These are phyloP conservation scores for Malurus melanocephalus DNA, from an alignment of 2,113 vertebrate genomes.

Conservation along the genomic window DNA sequence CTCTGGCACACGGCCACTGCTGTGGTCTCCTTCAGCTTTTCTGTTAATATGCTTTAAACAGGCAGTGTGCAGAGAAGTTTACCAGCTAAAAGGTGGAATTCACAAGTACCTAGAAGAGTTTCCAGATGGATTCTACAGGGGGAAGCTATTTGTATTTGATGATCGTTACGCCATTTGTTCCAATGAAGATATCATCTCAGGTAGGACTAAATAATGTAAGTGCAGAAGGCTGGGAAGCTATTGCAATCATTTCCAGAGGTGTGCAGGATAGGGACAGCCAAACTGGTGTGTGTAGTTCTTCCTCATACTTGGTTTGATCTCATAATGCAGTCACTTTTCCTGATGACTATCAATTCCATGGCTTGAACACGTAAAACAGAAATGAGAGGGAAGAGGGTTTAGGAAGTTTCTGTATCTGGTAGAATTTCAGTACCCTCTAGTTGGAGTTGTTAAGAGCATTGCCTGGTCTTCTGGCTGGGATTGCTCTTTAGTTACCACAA, in stretches of 20 bases:
- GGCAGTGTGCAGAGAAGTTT: conserved; percentile 91
- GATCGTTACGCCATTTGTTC: conserved; percentile 90
- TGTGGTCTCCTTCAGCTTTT: background rate
- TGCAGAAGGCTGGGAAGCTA: background rate
- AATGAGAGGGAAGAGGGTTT: background rate
- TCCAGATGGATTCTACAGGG: conserved; percentile 92
- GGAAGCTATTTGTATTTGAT: conserved; percentile 97
- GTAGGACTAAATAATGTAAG: conserved; percentile 64
- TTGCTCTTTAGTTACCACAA: background rate
- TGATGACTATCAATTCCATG: background rate
- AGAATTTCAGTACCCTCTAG: background rate
- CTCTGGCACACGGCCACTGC: background rate
- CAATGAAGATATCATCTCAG: conserved; percentile 85
- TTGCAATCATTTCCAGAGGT: background rate
- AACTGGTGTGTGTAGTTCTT: background rate
- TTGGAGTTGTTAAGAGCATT: background rate
- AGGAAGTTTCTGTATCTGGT: background rate
- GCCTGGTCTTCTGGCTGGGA: background rate
- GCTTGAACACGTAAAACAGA: background rate
- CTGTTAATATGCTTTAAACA: conserved; percentile 61
- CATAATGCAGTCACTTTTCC: background rate
- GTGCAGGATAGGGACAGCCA: background rate
- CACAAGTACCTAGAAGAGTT: conserved; percentile 94
- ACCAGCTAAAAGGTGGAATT: conserved; percentile 95
- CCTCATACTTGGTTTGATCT: background rate